Conservation (phyloP, 2,113 vertebrate species). For the Psittacara wagleri region DNA sequence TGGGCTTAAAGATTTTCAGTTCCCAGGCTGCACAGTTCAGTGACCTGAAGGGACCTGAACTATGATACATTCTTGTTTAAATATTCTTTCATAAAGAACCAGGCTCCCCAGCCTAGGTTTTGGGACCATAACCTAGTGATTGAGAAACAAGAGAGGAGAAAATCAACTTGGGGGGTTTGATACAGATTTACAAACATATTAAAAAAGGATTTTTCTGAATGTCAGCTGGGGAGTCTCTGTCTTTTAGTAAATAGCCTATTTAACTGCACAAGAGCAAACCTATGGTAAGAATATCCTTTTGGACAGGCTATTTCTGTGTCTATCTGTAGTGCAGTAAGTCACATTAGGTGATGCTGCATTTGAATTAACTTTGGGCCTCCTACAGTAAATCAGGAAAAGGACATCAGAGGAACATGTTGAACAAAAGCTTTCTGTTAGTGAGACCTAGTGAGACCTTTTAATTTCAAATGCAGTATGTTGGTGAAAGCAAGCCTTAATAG, state of each 20-base stretch:
- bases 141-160: not conserved
- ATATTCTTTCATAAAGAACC: not conserved
- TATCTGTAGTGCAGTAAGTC: not conserved
- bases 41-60: not conserved
- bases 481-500: not conserved
- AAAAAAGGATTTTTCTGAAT: not conserved
- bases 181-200: not conserved
- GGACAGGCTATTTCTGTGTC: not conserved
- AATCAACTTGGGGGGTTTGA: not conserved
- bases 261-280: not conserved
- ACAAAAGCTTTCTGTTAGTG: not conserved
- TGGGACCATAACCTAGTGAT: not conserved
- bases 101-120: not conserved
- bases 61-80: not conserved
- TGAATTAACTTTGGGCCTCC: not conserved
- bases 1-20: not conserved
- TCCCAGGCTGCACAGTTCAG: not conserved
- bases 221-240: not conserved
- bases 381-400: not conserved
- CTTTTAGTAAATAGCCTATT: not conserved
- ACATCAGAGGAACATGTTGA: not conserved
- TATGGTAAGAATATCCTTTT: not conserved
- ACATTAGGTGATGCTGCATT: not conserved
- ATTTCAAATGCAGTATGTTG: not conserved
- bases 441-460: not conserved